Conservation (phyloP, 2,113 vertebrate species). For the Oxyura jamaicensis region DNA sequence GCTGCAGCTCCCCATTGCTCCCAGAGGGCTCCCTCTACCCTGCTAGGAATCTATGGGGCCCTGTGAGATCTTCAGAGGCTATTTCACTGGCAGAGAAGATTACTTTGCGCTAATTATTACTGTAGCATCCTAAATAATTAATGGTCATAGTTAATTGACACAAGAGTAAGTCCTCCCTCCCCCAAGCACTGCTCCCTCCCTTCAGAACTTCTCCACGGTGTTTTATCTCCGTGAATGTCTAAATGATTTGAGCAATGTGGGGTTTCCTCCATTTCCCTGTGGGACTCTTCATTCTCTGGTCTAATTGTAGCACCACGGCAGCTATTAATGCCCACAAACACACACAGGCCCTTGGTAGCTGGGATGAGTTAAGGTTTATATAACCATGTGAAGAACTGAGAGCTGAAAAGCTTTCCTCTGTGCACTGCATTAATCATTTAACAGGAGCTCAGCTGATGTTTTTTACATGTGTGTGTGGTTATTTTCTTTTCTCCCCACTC, state of each 20-base stretch:
- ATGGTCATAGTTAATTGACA: conserved; percentile 19
- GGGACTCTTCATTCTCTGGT: not conserved
- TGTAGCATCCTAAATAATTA: conserved; percentile 18
- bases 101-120: not conserved
- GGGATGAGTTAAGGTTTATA: conserved; percentile 32
- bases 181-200: not conserved
- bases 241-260: conserved; percentile 16
- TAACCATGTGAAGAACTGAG: conserved; percentile 24
- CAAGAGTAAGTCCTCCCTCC: not conserved
- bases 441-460: not conserved
- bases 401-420: conserved; percentile 16
- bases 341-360: not conserved
- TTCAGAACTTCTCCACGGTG: not conserved
- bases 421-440: conserved; percentile 33
- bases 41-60: not conserved
- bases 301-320: not conserved
- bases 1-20: not conserved
- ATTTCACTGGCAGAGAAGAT: not conserved
- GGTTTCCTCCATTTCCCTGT: conserved; percentile 18
- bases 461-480: not conserved
- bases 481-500: not conserved
- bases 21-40: not conserved
- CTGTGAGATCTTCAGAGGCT: not conserved
- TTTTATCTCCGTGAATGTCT: conserved; percentile 29
- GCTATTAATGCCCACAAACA: conserved; percentile 42